phyloP scores from a whole-genome alignment of 1,140 invertebrate genomes.

The Trichonephila clavipes region DNA sequence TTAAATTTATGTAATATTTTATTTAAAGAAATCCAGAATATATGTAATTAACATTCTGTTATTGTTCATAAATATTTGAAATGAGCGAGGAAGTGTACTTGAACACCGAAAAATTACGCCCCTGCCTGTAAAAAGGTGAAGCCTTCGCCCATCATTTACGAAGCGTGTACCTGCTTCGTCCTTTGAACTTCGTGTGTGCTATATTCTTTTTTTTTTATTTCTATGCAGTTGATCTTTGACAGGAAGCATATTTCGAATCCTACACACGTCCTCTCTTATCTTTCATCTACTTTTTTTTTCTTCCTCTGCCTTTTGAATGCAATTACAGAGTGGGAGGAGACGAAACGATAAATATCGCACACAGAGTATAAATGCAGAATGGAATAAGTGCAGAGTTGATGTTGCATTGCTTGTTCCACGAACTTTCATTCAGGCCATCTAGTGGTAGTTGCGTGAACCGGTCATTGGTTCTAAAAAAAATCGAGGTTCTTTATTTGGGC shows the following conservation, averaged over 20 bases:
- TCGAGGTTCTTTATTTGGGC: background rate
- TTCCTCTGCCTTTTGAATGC: background rate
- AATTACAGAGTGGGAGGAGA: conserved; percentile 51
- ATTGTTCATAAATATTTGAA: background rate
- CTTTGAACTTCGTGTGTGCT: conserved; percentile 31
- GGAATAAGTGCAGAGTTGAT: background rate
- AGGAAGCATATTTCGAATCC: background rate
- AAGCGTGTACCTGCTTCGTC: conserved; percentile 3
- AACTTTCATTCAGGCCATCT: conserved; percentile 33
- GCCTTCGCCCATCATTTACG: conserved; percentile 12
- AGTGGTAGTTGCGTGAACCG: background rate
- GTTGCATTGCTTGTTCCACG: background rate
- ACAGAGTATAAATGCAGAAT: background rate
- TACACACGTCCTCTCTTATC: conserved; percentile 9
- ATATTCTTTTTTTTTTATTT: conserved; percentile 20
- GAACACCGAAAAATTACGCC: background rate
- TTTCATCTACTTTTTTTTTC: background rate
- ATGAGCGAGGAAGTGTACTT: conserved; percentile 8
- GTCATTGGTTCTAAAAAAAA: background rate
- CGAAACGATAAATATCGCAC: background rate
- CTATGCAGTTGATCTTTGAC: conserved; percentile 44
- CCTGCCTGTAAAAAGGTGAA: background rate
- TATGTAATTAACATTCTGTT: background rate
- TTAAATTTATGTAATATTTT: background rate
- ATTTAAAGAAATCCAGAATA: background rate